Percentiles rank a stretch among this genome's conserved stretches.
Evolutionary conservation across 2,113 vertebrate species (phyloP).

Genomic region (Ibidorhyncha struthersii): DNA sequence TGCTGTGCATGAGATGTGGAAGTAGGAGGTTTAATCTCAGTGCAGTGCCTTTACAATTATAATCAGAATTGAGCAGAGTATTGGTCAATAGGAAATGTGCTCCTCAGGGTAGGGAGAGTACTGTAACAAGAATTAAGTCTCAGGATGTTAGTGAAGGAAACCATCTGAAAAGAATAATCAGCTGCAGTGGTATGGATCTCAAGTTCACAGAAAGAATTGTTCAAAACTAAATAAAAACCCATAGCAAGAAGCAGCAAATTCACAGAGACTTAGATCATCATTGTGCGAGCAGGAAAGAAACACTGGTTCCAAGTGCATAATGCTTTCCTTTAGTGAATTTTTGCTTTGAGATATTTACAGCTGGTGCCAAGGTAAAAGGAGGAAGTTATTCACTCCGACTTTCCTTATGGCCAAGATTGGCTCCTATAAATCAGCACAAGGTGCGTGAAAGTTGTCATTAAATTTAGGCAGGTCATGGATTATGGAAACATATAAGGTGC

Average conservation of each 20-base stretch:
- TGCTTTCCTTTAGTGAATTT: background rate
- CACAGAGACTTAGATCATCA: background rate
- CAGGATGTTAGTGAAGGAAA: constrained; percentile 20
- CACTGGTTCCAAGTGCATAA: background rate
- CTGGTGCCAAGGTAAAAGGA: background rate
- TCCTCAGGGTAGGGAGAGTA: constrained; percentile 40
- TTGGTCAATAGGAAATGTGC: constrained; percentile 59
- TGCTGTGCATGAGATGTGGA: constrained; percentile 49
- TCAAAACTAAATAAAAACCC: constrained; percentile 18
- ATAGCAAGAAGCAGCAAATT: background rate
- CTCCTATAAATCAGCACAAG: constrained; percentile 19
- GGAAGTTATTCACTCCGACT: background rate
- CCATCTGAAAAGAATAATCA: constrained; percentile 58
- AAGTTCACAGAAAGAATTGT: background rate
- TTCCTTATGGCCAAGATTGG: constrained; percentile 8
- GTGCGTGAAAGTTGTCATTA: constrained; percentile 26
- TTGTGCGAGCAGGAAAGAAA: background rate
- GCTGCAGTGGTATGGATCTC: constrained; percentile 3
- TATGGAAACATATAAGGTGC: constrained; percentile 30
- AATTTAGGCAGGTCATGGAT: constrained; percentile 29
- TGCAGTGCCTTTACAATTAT: constrained; percentile 65
- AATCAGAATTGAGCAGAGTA: constrained; percentile 69
- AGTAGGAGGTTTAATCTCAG: constrained; percentile 62
- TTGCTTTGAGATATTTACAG: constrained; percentile 30
- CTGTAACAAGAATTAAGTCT: constrained; percentile 63